phyloP scores from a whole-genome alignment of 2,113 vertebrate genomes.

The Neogobius melanostomus region DNA sequence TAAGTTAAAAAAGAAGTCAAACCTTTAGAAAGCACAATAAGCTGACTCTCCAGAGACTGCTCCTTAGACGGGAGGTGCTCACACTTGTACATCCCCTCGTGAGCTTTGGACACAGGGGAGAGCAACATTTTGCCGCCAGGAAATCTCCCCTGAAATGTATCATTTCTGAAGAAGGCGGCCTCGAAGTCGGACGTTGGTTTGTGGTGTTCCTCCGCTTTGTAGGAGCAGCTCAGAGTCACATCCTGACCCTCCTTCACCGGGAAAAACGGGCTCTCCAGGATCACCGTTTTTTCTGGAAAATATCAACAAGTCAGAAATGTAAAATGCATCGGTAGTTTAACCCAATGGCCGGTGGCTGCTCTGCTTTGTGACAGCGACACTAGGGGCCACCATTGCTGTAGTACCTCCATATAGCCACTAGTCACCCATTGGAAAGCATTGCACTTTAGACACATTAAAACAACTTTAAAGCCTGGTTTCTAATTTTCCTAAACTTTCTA shows the following conservation, averaged over 20 bases:
- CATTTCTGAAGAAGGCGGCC: not conserved
- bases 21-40: too few species aligned
- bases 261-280: conserved; percentile 18
- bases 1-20: too few species aligned
- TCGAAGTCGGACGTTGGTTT: not conserved
- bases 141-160: rapidly evolving
- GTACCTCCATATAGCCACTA: too few species aligned
- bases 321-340: too few species aligned
- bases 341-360: too few species aligned
- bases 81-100: conserved; percentile 42
- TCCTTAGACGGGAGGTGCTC: not conserved
- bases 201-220: rapidly evolving
- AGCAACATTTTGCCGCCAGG: conserved; percentile 1
- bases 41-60: not conserved
- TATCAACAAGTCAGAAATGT: not conserved
- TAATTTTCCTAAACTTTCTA: too few species aligned
- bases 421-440: too few species aligned
- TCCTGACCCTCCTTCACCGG: conserved; percentile 23
- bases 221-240: conserved; percentile 21
- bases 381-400: too few species aligned
- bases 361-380: too few species aligned
- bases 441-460: too few species aligned
- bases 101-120: rapidly evolving
- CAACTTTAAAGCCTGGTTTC: too few species aligned
- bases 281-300: not conserved